Base-by-base conservation (phyloP, 2,888 invertebrate species). In the Hyles lineata region DNA sequence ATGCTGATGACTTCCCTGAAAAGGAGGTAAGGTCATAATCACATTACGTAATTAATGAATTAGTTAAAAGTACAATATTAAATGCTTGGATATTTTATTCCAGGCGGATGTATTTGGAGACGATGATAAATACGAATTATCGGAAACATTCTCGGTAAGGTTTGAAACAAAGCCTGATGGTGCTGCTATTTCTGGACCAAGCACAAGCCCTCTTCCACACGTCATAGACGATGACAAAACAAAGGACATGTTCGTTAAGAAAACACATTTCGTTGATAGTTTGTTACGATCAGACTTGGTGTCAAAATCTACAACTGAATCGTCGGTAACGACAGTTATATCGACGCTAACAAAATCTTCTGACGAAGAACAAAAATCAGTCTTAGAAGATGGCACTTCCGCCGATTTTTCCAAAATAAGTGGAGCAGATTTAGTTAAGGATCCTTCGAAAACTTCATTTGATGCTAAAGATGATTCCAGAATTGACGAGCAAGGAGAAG, bases 1-100 rank as follows among this genome's bases (percentile, higher is more conserved):
- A 95, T 73, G 95, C 95, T 43, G 95, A 95, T 78, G 95, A 95
- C 78, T 94, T 95, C 72, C 94, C 95, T 11, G 95, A 95, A 82
- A 95, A 92, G 87, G 95, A 95, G 87, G 95, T 94, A 85, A 74
- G 2, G 11, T 21, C 55, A 32, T 25, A 29, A 70, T 9, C 29
- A n/a, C 29, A n/a, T 7, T 21, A 15, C 35, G 8, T 7, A 9
- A 70, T 50, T 11, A 21, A 63, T 29, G 32, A 60, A 63, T 21
- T 35, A 35, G 1, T 9, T 35, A 0, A 8, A 9, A 9, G 2
- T 35, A 8, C 43, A 11, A 15, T 43, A 11, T 43, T 43, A 11
- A 43, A 15, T 43, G 11, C 15, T 2, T 43, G 15, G 11, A 11
- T 43, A 35, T 43, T 43, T 43, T 43, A 43, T 85, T 89, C 73